Conservation (phyloP, 2,888 invertebrate genomes). For the Anorthoa munda region DNA sequence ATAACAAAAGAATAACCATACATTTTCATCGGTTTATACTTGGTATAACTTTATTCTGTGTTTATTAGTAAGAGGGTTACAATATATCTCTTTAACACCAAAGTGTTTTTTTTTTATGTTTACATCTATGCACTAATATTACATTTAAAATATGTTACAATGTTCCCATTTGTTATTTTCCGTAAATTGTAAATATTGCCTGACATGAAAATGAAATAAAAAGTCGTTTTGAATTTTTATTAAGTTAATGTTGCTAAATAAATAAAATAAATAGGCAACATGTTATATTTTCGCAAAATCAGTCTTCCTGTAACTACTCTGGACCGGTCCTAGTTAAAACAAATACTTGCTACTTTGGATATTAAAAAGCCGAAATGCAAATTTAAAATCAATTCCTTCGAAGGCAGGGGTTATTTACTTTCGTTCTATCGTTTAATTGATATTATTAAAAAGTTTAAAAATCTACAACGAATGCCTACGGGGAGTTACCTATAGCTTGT, state of each 20-base stretch:
- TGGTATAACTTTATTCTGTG: too few relatives aligned
- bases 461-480: constrained; percentile 57
- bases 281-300: constrained; percentile 70
- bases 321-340: constrained; percentile 62
- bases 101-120: constrained; percentile 74
- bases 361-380: constrained; percentile 74
- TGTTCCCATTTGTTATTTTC: constrained; percentile 90
- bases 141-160: constrained; percentile 90
- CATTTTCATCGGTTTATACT: too few relatives aligned
- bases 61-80: too few relatives aligned
- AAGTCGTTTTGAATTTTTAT: constrained; percentile 52
- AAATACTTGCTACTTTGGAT: constrained; percentile 62
- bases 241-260: constrained; percentile 55
- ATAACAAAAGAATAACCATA: too few relatives aligned
- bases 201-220: constrained; percentile 70
- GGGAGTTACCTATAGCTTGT: constrained; percentile 38
- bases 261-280: constrained; percentile 61
- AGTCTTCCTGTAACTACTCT: constrained; percentile 77
- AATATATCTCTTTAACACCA: constrained; percentile 86
- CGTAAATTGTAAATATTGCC: constrained; percentile 75
- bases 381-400: constrained; percentile 77
- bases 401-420: constrained; percentile 69
- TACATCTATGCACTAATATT: constrained; percentile 89
- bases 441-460: constrained; percentile 60
- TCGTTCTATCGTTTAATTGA: constrained; percentile 61